A percentile compares a stretch with the other conserved stretches of the same genome.
phyloP scores from a whole-genome alignment of 2,888 invertebrate species.

The Falcaria lacertinaria region DNA sequence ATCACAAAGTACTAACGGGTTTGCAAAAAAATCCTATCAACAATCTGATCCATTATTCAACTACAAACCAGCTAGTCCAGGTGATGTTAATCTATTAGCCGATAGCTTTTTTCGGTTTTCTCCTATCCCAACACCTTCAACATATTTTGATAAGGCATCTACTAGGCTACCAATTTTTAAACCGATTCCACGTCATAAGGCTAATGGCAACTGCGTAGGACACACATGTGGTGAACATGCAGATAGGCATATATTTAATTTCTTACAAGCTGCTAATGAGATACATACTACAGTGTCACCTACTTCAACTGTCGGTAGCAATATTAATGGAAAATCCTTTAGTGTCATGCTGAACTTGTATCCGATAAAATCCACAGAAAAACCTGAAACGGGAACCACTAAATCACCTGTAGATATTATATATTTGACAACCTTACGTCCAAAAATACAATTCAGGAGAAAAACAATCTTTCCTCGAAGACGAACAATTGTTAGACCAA shows the following conservation, averaged over 20 bases:
- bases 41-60: constrained; percentile 82
- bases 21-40: constrained; percentile 45
- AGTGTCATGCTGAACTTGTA: constrained; percentile 83
- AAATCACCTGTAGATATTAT: constrained; percentile 38
- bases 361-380: constrained; percentile 67
- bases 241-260: constrained; percentile 9
- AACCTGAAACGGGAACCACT: constrained; percentile 26
- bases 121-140: constrained; percentile 33
- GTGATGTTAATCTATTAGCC: constrained; percentile 86
- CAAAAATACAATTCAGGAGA: constrained; percentile 56
- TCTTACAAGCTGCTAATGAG: constrained; percentile 18
- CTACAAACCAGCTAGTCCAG: constrained; percentile 86
- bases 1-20: constrained; percentile 34
- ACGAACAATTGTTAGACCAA: constrained; percentile 35
- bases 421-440: constrained; percentile 57
- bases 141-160: constrained; percentile 24
- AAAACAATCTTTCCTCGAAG: constrained; percentile 41
- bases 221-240: constrained; percentile 31
- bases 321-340: constrained; percentile 69
- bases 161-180: constrained; percentile 44
- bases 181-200: constrained; percentile 35
- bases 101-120: constrained; percentile 63
- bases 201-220: constrained; percentile 35
- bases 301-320: constrained; percentile 14
- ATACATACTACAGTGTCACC: constrained; percentile 23